A percentile compares a stretch with the other conserved stretches of the same genome.
These are phyloP conservation scores for Ophion ventricosus DNA, from an alignment of 2,888 invertebrate species.

Conservation along the genomic window DNA sequence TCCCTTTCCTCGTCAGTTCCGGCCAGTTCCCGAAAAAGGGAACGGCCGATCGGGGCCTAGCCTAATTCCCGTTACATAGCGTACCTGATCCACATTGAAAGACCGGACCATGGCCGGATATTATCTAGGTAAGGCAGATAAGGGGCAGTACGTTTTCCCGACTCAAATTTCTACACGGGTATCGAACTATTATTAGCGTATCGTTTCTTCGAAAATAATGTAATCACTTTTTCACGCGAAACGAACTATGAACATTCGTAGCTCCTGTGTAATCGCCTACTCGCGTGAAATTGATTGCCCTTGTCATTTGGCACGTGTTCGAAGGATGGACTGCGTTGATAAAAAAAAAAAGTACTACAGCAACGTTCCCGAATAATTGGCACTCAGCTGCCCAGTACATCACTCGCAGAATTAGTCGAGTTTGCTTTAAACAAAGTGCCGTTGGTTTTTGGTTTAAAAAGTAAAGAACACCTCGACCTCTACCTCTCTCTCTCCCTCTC, in stretches of 20 bases:
- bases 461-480: not conserved
- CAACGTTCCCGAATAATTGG: conserved; percentile 31
- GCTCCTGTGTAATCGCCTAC: not conserved
- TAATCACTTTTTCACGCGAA: too few species aligned
- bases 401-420: not conserved
- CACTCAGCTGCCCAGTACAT: conserved; percentile 7
- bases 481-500: not conserved
- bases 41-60: too few species aligned
- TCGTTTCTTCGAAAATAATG: too few species aligned
- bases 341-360: not conserved
- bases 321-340: not conserved
- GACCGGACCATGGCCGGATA: too few species aligned
- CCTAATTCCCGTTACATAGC: too few species aligned
- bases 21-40: too few species aligned
- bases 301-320: not conserved
- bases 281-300: not conserved
- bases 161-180: too few species aligned
- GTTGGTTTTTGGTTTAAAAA: conserved; percentile 7
- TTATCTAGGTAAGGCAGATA: too few species aligned
- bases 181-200: too few species aligned
- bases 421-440: conserved; percentile 18
- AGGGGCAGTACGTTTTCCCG: too few species aligned
- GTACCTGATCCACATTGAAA: too few species aligned
- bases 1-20: too few species aligned
- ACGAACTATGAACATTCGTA: not conserved